Evolutionary conservation across 2,113 vertebrate genomes (phyloP).

Genomic region (Bambusicola thoracicus): DNA sequence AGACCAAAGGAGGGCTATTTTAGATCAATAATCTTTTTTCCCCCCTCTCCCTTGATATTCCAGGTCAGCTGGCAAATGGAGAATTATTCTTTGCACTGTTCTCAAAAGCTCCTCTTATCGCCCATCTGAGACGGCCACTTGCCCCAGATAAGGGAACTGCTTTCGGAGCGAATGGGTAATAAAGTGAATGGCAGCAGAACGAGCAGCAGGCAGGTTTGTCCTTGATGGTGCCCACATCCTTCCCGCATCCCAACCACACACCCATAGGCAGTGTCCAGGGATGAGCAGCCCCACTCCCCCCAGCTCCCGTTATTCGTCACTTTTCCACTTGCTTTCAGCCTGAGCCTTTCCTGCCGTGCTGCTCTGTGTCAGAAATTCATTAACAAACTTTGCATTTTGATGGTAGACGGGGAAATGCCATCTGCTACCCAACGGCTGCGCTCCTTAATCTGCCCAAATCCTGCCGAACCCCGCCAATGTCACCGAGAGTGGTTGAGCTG

Average conservation of each 20-base stretch:
- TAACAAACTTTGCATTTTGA: slow-evolving; percentile 65
- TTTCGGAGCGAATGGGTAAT: slow-evolving; percentile 12
- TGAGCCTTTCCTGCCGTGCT: background rate
- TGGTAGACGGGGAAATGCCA: slow-evolving; percentile 42
- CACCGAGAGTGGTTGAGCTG: slow-evolving; percentile 44
- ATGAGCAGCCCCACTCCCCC: background rate
- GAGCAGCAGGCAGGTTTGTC: slow-evolving; percentile 29
- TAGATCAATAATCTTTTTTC: slow-evolving; percentile 52
- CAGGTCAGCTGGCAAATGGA: slow-evolving; percentile 67
- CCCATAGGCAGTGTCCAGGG: background rate
- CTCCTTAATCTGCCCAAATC: slow-evolving; percentile 63
- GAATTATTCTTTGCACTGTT: slow-evolving; percentile 29
- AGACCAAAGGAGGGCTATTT: slow-evolving; percentile 61
- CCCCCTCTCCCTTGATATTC: slow-evolving; percentile 44
- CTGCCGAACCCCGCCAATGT: slow-evolving; percentile 53
- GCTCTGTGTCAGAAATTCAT: slow-evolving; percentile 61
- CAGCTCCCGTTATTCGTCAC: background rate
- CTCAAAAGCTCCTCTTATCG: slow-evolving; percentile 36
- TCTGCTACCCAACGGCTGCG: slow-evolving; percentile 71
- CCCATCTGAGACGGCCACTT: slow-evolving; percentile 35
- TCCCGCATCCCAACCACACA: background rate
- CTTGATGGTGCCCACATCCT: background rate
- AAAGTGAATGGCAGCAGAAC: slow-evolving; percentile 35
- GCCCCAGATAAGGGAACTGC: slow-evolving; percentile 41
- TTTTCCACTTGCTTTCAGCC: background rate